These are phyloP conservation scores for Plebejus melissa DNA, from an alignment of 2,888 invertebrate species.

Conservation along the genomic window DNA sequence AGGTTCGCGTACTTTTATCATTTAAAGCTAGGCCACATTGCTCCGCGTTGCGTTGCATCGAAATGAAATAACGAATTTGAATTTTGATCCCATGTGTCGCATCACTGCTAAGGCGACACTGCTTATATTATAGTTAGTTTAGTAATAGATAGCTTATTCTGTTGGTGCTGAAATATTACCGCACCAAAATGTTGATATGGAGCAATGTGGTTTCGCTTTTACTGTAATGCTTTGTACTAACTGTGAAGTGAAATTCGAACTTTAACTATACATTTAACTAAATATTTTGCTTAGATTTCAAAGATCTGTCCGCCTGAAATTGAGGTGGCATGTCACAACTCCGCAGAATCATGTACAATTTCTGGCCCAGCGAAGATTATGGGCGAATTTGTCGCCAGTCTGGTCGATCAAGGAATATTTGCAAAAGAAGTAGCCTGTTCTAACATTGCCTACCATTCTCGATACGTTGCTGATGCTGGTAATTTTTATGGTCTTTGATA, in stretches of 20 bases:
- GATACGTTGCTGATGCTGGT: conserved; percentile 17
- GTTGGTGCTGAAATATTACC: too few relatives aligned
- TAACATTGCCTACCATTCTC: conserved; percentile 22
- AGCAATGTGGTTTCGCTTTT: too few relatives aligned
- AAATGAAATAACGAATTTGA: conserved; percentile 42
- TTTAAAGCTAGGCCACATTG: conserved; percentile 32
- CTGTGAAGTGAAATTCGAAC: too few relatives aligned
- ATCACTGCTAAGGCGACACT: too few relatives aligned
- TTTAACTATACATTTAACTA: background rate
- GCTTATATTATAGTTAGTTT: too few relatives aligned
- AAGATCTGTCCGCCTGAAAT: conserved; percentile 49
- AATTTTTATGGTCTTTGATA: background rate
- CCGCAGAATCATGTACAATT: conserved; percentile 85
- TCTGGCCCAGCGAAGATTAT: conserved; percentile 84
- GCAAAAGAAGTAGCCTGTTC: conserved; percentile 30
- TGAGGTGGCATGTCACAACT: conserved; percentile 88
- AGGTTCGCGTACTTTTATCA: background rate
- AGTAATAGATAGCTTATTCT: too few relatives aligned
- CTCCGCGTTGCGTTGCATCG: background rate
- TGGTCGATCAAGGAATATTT: conserved; percentile 25
- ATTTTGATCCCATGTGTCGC: too few relatives aligned
- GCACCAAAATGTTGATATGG: too few relatives aligned
- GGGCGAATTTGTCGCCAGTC: conserved; percentile 32
- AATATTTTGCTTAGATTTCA: background rate
- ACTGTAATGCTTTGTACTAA: too few relatives aligned